Evolutionary conservation across 2,888 invertebrate species (phyloP), one percentile per base, ranked within the genome.

Genomic region (Oscheius sp.): DNA sequence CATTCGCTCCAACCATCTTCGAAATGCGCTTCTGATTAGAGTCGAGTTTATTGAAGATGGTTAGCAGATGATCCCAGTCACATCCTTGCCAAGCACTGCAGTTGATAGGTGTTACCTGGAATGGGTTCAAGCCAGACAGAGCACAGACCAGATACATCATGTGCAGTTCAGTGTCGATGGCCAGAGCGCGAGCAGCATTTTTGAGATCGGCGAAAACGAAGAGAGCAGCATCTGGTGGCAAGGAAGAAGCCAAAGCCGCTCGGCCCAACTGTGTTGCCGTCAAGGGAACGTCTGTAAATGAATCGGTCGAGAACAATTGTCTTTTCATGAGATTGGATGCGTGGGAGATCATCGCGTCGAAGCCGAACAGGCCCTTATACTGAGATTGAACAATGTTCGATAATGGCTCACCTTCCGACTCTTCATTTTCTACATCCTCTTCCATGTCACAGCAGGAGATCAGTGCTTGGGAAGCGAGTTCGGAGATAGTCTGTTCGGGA

Each of bases 221-320:
- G 9, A 97, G 91, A 0, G 95, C 96, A 90, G 98, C 96, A 89
- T 94, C 94, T 0, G 98, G 97, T n/a, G 95, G 93, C 90, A 99
- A 93, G 0, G 96, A 94, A 0, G 97, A 95, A 32, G 95, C 92
- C 33, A 98, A 91, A 89, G 97, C 95, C 29, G 98, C 99, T 89
- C 94, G 93, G 0, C 96, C 98, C 72, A 99, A 91, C 79, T 94
- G 93, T 2, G 96, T 96, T 3, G 96, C 93, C 33, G 48, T 32
- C 1, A 78, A 47, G 37, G 11, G 21, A 37, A 70, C 32, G n/a
- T 59, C 66, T 66, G 32, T 35, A 57, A 57, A 47, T 63, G 13
- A 50, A 73, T 21, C 11, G 37, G 10, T 11, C 2, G 48, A 33
- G 13, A 37, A 35, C 48, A 47, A 71, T 50, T 33, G 50, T n/a